Evolutionary conservation across 2,888 invertebrate species (phyloP).

Genomic region (Oscheius sp.): DNA sequence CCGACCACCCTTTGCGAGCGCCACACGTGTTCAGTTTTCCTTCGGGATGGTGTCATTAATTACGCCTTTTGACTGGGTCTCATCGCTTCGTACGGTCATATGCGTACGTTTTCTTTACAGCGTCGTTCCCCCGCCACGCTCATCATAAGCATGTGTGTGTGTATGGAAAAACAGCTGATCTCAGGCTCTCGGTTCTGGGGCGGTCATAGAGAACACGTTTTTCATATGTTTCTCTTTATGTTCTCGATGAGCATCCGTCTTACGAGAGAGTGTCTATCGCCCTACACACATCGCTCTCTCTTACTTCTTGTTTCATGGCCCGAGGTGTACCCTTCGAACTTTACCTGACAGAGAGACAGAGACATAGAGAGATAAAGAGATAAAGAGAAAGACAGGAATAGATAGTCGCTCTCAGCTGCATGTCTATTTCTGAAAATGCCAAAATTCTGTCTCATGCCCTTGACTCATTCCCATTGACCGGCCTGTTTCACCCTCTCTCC

Average conservation of each 20-base stretch:
- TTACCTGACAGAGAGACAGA: not conserved
- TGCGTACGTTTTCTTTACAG: constrained; percentile 9
- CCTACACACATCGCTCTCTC: too few relatives aligned
- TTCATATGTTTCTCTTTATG: not conserved
- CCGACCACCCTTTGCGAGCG: not conserved
- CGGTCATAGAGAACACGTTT: not conserved
- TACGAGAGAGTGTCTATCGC: too few relatives aligned
- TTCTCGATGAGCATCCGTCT: too few relatives aligned
- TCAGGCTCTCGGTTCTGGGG: not conserved
- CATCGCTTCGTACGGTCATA: not conserved
- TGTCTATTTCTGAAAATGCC: too few relatives aligned
- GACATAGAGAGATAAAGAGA: not conserved
- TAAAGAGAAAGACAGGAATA: too few relatives aligned
- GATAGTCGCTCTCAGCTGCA: too few relatives aligned
- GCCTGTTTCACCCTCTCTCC: too few relatives aligned
- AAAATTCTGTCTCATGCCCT: too few relatives aligned
- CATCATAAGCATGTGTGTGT: constrained; percentile 8
- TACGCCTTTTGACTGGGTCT: constrained; percentile 9
- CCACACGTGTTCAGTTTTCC: not conserved
- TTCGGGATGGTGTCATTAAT: constrained; percentile 7
- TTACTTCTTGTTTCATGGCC: too few relatives aligned
- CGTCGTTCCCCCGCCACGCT: constrained; percentile 12
- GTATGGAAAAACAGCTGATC: constrained; percentile 1
- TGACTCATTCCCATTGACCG: too few relatives aligned
- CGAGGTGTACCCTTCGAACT: too few relatives aligned